Evolutionary conservation across 1,140 invertebrate genomes (phyloP), one percentile per base, ranked within the genome.

Genomic region (Cyclargus thomasi): DNA sequence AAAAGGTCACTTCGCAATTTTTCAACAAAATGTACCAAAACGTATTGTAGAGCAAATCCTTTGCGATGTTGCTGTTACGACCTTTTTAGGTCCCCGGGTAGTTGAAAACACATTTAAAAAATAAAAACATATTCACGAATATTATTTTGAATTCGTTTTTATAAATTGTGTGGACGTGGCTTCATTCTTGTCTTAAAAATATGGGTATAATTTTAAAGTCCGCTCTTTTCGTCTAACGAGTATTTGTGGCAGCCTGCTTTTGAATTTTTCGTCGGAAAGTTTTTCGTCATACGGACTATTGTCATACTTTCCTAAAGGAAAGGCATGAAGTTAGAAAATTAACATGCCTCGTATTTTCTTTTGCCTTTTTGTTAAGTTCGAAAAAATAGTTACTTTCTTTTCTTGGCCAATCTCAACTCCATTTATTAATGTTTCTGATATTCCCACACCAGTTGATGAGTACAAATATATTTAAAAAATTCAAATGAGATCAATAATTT

Each of bases 261-360:
- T 11, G 20, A 59, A 59, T 20, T 59, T 59, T 59, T 59, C 55
- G 55, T 59, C 3, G n/a, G 21, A 59, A 59, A 59, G 55, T 59
- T 59, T 59, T 59, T 59, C 55, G 55, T 59, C 55, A 59, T 20
- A 59, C 55, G 20, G 55, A 59, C 55, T 59, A 59, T 59, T 59
- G 55, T 59, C 55, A 20, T 59, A 59, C 18, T 59, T 59, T 59
- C 18, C 6, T 0, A 59, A 21, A 59, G 55, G 55, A 21, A 59
- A n/a, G 7, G 39, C 39, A 20, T 20, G 55, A 21, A 18, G 21
- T 59, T 59, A 59, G 18, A 20, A 59, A 59, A 59, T 18, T 18
- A 20, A 57, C 55, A 20, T 39, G 36, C 1, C 55, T 57, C 18
- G n/a, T 59, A 59, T 59, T 59, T 59, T 21, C 55, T 11, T 59